Percentiles rank a stretch among this genome's conserved stretches.
Conservation (phyloP, 1,140 invertebrate species). For the Hyles euphorbiae region DNA sequence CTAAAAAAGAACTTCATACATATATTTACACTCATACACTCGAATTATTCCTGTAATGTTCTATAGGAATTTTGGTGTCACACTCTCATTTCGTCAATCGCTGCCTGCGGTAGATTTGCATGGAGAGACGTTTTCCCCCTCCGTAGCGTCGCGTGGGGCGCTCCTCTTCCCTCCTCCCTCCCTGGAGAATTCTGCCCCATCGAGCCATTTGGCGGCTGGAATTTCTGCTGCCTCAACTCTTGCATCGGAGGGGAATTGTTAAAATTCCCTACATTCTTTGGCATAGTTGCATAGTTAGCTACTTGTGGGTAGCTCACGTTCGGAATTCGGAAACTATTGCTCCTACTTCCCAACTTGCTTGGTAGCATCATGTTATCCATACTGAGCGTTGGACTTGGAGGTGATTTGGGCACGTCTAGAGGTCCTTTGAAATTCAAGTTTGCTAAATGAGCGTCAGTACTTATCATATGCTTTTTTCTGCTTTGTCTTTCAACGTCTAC, state of each 20-base stretch:
- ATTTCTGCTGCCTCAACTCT: conserved; percentile 62
- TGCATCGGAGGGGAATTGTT: conserved; percentile 66
- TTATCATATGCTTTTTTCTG: conserved; percentile 58
- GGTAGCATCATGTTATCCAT: conserved; percentile 72
- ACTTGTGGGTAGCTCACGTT: conserved; percentile 64
- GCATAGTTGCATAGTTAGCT: conserved; percentile 66
- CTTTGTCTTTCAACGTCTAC: conserved; percentile 86
- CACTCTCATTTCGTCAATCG: conserved; percentile 89
- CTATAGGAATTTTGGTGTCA: conserved; percentile 77
- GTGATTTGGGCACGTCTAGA: conserved; percentile 62
- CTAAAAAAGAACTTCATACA: conserved; percentile 9
- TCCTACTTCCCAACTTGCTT: conserved; percentile 61
- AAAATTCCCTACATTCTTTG: conserved; percentile 70
- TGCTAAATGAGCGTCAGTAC: conserved; percentile 53
- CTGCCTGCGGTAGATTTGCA: conserved; percentile 80
- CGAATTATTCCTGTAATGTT: conserved; percentile 36
- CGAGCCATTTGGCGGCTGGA: conserved; percentile 61
- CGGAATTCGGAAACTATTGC: conserved; percentile 62
- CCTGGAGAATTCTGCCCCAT: conserved; percentile 46
- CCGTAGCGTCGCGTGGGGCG: conserved; percentile 64
- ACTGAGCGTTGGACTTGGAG: conserved; percentile 66
- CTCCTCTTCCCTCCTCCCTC: conserved; percentile 41
- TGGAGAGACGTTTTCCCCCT: conserved; percentile 53
- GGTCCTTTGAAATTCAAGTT: conserved; percentile 72
- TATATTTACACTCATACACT: conserved; percentile 9